Conservation (phyloP, 2,888 invertebrate species). For the Agapetus fuscipes region DNA sequence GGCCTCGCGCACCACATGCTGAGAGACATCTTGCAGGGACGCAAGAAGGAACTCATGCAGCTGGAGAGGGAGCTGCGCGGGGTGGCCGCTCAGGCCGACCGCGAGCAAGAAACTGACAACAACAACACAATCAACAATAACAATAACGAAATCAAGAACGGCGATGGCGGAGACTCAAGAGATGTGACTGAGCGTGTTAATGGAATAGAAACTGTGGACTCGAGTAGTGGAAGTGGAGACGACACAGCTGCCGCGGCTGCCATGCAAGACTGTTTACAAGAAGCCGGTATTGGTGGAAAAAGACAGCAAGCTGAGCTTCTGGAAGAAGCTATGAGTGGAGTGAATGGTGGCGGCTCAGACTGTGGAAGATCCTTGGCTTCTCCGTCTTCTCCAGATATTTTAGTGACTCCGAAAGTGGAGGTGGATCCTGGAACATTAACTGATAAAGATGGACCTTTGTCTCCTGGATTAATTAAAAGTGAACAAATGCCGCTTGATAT, state of each 20-base stretch:
- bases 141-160: slow-evolving; percentile 38
- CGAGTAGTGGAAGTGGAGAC: slow-evolving; percentile 19
- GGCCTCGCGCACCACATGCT: slow-evolving; percentile 76
- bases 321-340: slow-evolving; percentile 51
- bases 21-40: slow-evolving; percentile 81
- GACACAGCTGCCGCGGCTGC: slow-evolving; percentile 36
- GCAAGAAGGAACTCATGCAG: slow-evolving; percentile 71
- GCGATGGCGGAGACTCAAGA: slow-evolving; percentile 37
- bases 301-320: slow-evolving; percentile 42
- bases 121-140: slow-evolving; percentile 49
- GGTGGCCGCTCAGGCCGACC: slow-evolving; percentile 35
- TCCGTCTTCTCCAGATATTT: slow-evolving; percentile 44
- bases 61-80: slow-evolving; percentile 58
- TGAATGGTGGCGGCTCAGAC: slow-evolving; percentile 45
- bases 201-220: slow-evolving; percentile 20
- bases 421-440: slow-evolving; percentile 54
- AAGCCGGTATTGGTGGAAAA: slow-evolving; percentile 43
- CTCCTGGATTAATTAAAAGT: slow-evolving; percentile 31
- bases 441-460: slow-evolving; percentile 38
- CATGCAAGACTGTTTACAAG: slow-evolving; percentile 53
- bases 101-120: slow-evolving; percentile 40
- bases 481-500: slow-evolving; percentile 63
- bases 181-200: slow-evolving; percentile 28
- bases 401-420: slow-evolving; percentile 56
- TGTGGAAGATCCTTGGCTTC: slow-evolving; percentile 47